These are phyloP conservation scores for Neosalanx taihuensis DNA, from an alignment of 2,797 vertebrate genomes.

Conservation along the genomic window DNA sequence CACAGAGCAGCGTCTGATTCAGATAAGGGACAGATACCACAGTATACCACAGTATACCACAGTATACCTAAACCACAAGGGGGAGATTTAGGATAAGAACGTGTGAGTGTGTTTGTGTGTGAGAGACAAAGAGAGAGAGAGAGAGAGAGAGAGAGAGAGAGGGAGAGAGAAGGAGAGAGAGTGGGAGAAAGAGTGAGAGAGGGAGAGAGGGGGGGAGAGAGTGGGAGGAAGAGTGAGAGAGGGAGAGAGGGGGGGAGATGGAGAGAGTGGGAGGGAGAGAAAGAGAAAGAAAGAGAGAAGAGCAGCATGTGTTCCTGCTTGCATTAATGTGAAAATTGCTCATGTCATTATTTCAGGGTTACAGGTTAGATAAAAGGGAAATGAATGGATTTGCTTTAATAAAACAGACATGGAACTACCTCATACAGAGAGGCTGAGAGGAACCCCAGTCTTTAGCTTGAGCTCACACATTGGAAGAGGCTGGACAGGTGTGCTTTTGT, in stretches of 20 bases:
- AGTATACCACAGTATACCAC: conserved; percentile 7
- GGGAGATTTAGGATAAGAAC: conserved; percentile 51
- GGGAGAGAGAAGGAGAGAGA: background rate
- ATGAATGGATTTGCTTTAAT: conserved; percentile 78
- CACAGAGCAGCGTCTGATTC: conserved; percentile 55
- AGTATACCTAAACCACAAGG: conserved; percentile 50
- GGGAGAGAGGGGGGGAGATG: conserved; percentile 28
- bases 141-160: background rate
- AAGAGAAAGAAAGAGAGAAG: conserved; percentile 22
- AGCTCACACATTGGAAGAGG: conserved; percentile 80
- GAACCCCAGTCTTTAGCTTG: conserved; percentile 71
- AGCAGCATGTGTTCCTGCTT: conserved; percentile 66
- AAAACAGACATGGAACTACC: conserved; percentile 75
- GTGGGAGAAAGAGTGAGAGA: background rate
- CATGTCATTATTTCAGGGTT: conserved; percentile 75
- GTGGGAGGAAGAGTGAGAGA: conserved; percentile 25
- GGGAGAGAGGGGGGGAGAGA: background rate
- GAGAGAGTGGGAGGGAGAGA: conserved; percentile 25
- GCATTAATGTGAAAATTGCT: conserved; percentile 74
- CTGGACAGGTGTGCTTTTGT: conserved; percentile 84
- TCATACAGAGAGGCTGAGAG: conserved; percentile 71
- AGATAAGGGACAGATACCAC: conserved; percentile 47
- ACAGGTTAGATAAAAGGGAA: conserved; percentile 70
- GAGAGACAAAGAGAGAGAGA: background rate
- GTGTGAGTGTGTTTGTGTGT: background rate